Evolutionary conservation across 2,113 vertebrate species (phyloP).

Genomic region (Ivindomyrus marchei): DNA sequence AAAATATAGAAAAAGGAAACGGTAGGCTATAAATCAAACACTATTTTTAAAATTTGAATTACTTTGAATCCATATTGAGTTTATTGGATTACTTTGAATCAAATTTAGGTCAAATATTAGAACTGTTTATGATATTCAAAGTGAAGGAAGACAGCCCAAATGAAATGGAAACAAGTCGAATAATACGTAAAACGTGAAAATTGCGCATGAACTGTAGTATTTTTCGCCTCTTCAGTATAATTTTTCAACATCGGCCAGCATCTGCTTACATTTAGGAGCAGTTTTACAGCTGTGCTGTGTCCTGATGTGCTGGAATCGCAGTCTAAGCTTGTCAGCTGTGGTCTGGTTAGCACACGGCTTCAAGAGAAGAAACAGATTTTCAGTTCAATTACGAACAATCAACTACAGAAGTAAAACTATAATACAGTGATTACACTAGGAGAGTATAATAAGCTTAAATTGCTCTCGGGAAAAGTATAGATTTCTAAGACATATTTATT

Average conservation of each 20-base stretch:
- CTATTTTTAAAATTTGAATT: neutral
- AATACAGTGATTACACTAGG: neutral
- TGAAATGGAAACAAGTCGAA: neutral
- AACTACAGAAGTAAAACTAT: neutral
- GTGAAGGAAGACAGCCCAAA: neutral
- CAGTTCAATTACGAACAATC: neutral
- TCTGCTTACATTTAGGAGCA: neutral
- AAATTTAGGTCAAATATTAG: neutral
- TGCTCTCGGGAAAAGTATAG: neutral
- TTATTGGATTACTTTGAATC: neutral
- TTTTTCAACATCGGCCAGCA: neutral
- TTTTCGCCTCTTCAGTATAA: neutral
- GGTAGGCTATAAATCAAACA: neutral
- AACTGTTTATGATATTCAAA: neutral
- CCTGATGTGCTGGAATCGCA: neutral
- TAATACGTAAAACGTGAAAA: neutral
- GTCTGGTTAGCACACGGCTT: neutral
- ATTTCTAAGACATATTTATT: neutral
- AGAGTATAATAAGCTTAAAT: neutral
- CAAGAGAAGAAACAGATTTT: neutral
- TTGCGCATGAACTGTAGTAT: neutral
- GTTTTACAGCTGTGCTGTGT: neutral
- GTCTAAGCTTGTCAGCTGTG: neutral
- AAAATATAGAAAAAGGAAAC: neutral
- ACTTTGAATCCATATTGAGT: neutral